These are phyloP conservation scores for Barnardius zonarius DNA, from an alignment of 2,113 vertebrate genomes.

Conservation along the genomic window DNA sequence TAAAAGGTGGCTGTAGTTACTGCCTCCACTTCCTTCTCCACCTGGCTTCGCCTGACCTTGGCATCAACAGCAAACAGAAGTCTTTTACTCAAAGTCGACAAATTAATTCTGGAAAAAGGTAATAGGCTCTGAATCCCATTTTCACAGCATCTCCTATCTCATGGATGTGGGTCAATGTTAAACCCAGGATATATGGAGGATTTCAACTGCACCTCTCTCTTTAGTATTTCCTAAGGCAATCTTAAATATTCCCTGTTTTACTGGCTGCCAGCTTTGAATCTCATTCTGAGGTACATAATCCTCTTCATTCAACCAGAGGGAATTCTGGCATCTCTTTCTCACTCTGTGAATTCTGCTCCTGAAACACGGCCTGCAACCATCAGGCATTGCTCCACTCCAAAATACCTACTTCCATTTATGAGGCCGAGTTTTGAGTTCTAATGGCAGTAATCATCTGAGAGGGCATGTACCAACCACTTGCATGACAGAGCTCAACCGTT, in stretches of 20 bases:
- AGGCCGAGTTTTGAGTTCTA: background rate
- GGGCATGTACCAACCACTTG: background rate
- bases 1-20: background rate
- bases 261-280: background rate
- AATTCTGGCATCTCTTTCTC: background rate
- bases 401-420: background rate
- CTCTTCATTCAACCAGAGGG: conserved; percentile 8
- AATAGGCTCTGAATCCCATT: conserved; percentile 28
- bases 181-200: background rate
- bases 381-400: rapidly evolving
- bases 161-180: conserved; percentile 31
- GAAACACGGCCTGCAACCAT: background rate
- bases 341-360: background rate
- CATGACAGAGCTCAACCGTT: background rate
- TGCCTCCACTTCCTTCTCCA: background rate
- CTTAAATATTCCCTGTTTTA: conserved; percentile 30
- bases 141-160: background rate
- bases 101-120: background rate
- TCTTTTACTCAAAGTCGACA: background rate
- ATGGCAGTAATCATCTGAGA: background rate
- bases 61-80: background rate
- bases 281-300: conserved; percentile 43
- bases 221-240: conserved; percentile 54
- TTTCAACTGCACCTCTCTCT: background rate
- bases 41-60: background rate